Conservation (phyloP, 2,113 vertebrate genomes). For the Myrmophylax atrothorax region DNA sequence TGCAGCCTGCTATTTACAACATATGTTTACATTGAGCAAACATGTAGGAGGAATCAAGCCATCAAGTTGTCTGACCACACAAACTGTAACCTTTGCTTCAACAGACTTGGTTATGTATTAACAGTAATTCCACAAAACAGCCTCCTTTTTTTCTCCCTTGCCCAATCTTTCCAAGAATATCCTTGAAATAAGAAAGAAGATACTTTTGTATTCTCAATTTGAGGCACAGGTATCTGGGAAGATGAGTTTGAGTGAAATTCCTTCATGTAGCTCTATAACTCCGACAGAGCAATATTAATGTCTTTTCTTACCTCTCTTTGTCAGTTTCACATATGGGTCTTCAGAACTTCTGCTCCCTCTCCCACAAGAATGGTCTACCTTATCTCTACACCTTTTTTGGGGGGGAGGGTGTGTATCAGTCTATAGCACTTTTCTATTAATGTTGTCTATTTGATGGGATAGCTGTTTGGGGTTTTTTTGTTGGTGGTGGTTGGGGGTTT, state of each 20-base stretch:
- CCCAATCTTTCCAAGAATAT: background rate
- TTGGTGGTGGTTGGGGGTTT: no score
- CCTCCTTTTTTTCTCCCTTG: background rate
- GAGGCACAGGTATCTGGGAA: background rate
- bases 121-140: background rate
- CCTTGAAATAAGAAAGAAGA: background rate
- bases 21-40: background rate
- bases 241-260: background rate
- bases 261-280: background rate
- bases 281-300: background rate
- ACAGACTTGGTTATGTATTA: background rate
- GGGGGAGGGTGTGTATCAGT: background rate
- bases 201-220: background rate
- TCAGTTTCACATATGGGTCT: background rate
- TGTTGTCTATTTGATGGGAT: background rate
- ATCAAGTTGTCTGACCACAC: background rate
- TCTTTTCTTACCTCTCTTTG: background rate
- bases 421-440: background rate
- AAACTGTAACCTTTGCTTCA: background rate
- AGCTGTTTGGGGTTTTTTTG: rapidly evolving
- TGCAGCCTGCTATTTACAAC: background rate
- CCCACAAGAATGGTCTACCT: background rate
- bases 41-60: background rate
- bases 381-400: no score
- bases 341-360: background rate